Evolutionary conservation across 2,113 vertebrate genomes (phyloP), one percentile per base, ranked within the genome.

Genomic region (Etia nguti): DNA sequence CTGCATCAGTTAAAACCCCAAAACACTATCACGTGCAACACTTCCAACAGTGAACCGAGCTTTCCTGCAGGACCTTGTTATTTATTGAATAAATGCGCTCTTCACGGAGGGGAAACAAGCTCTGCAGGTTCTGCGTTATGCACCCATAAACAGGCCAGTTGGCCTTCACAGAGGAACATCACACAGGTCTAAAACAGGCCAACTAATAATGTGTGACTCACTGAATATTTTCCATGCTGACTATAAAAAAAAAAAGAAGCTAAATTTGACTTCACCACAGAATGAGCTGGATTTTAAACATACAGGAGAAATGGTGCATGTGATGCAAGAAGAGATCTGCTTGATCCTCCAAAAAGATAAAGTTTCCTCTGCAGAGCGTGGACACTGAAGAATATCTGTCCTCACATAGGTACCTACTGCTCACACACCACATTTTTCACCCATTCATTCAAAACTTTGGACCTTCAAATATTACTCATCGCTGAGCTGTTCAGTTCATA

Each of bases 401-500:
- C 34, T 62, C 22, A 29, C 55, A 56, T 5, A 4, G 54, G 6
- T 4, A 6, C 56, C 56, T 26, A 9, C 56, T 20, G 59, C 57
- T 60, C 57, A 60, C 29, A 62, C 9, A 2, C 10, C 60, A 65
- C 31, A 65, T 3, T 38, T 65, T 65, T 65, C 10, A 65, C 18
- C 31, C 36, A n/a, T n/a, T 1, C 2, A 60, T 18, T 1, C 31
- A 6, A 34, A 34, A 62, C 62, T 15, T 8, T 22, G 34, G 1
- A 22, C 60, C 34, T 65, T 38, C 38, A 38, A 13, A 13, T 20
- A 3, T 2, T 3, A 34, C 2, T 1, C 31, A 36, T 13, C 60
- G 8, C 18, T 5, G 34, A 22, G 4, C 34, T 22, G 34, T 68
- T 41, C 6, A 2, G 4, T 2, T 29, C 56, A 59, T 0, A 9